A percentile compares a stretch with the other conserved stretches of the same genome.
Evolutionary conservation across 2,113 vertebrate genomes (phyloP).

Genomic region (Heterotis niloticus): DNA sequence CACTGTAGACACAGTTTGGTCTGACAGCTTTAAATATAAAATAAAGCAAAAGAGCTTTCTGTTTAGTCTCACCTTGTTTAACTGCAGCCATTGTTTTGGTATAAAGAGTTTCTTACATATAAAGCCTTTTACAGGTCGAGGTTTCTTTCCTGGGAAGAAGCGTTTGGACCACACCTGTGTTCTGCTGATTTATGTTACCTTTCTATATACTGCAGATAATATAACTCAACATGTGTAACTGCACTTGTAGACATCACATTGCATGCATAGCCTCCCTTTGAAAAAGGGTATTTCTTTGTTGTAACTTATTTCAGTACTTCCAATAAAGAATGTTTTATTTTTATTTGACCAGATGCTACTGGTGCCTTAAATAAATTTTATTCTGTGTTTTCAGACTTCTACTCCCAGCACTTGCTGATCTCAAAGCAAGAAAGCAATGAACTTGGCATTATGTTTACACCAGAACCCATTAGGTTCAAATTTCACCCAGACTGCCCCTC

Average conservation of each 20-base stretch:
- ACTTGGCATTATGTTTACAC: background rate
- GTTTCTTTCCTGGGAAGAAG: no score
- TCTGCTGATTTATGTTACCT: background rate
- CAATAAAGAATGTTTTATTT: constrained; percentile 52
- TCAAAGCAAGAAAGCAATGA: background rate
- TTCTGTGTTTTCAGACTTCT: no score
- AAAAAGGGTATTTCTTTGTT: constrained; percentile 46
- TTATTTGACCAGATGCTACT: constrained; percentile 29
- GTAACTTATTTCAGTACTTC: constrained; percentile 53
- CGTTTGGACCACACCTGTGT: no score
- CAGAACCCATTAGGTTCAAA: background rate
- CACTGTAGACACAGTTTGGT: no score
- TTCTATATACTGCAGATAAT: constrained; percentile 19
- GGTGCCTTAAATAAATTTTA: no score
- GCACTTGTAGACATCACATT: constrained; percentile 23
- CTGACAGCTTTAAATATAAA: no score
- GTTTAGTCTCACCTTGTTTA: no score
- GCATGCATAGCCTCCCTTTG: constrained; percentile 42
- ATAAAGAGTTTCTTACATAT: no score
- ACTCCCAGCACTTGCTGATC: no score
- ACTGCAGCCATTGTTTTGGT: no score
- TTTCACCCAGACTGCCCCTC: background rate
- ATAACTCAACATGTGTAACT: constrained; percentile 1
- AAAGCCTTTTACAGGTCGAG: no score
- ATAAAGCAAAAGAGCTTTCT: no score